Evolutionary conservation across 2,113 vertebrate species (phyloP), one percentile per base, ranked within the genome.

Genomic region (Tragelaphus imberbis): DNA sequence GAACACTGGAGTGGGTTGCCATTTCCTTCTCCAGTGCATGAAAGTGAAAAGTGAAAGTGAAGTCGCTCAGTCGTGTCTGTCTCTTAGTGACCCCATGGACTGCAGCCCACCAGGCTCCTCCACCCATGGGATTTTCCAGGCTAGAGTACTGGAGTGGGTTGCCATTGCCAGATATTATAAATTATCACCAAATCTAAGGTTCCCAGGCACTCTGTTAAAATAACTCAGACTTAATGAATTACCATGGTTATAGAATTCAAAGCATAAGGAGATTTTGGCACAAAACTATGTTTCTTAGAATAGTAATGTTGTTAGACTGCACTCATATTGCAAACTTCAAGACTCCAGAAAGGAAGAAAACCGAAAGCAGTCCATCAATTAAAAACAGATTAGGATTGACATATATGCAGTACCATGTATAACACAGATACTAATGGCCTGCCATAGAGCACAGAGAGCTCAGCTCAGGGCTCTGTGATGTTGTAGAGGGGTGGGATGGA

Each of bases 141-240:
- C 61, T 15, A 63, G 61, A 63, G 61, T 63, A 30, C 13, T 63
- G 61, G 28, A 63, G 28, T 63, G 27, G 59, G 28, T 6, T 63
- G 61, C 61, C 61, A 63, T 63, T 33, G 28, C 13, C 61, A 53
- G 40, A 7, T 84, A 71, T 28, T 88, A 0, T 87, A 75, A 96
- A 82, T 97, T 94, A 59, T 7, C 63, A 92, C 30, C 94, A 96
- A 84, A 84, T 79, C 4, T 92, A 85, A 96, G 51, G 56, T 81
- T 95, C 92, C 71, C 55, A 90, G 53, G 86, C 81, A 94, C 11
- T 91, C 49, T 68, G 12, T 90, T 95, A 94, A 95, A 77, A 93
- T 97, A 94, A 91, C 0, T 3, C 59, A 96, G 63, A 97, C 40
- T 96, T 63, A 91, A 84, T 92, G 81, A 97, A 90, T 92, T 92